Percentiles rank a stretch among this genome's conserved stretches.
Evolutionary conservation across 1,140 invertebrate species (phyloP).

Genomic region (Paralvinella palmiformis): DNA sequence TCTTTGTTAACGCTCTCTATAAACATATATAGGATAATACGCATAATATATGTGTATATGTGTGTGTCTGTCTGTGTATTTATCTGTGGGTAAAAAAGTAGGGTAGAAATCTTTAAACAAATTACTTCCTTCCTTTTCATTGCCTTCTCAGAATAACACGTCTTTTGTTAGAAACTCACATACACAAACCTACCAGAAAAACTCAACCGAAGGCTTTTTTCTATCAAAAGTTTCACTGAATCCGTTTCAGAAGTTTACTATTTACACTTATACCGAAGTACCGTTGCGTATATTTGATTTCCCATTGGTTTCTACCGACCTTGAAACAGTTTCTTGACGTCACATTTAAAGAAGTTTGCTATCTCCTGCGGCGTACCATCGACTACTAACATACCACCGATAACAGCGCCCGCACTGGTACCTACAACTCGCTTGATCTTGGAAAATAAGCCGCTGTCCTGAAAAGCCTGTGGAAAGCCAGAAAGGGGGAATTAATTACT

Average conservation of each 20-base stretch:
- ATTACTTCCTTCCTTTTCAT: too few species aligned
- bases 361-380: conserved; percentile 19
- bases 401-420: conserved; percentile 20
- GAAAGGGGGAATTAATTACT: background rate
- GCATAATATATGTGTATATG: too few species aligned
- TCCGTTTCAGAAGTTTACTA: background rate
- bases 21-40: too few species aligned
- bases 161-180: too few species aligned
- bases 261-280: background rate
- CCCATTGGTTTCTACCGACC: conserved; percentile 5
- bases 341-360: conserved; percentile 19
- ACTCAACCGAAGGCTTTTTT: too few species aligned
- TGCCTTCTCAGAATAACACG: too few species aligned
- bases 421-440: conserved; percentile 13
- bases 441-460: conserved; percentile 15
- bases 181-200: too few species aligned
- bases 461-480: conserved; percentile 14
- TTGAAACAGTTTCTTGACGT: conserved; percentile 20
- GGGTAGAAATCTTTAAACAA: too few species aligned
- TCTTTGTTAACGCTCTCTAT: too few species aligned
- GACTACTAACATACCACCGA: conserved; percentile 14
- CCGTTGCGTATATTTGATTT: background rate
- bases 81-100: too few species aligned
- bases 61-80: too few species aligned
- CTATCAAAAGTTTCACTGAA: too few species aligned